A percentile compares a stretch with the other conserved stretches of the same genome.
These are phyloP conservation scores for Lophotriccus pileatus DNA, from an alignment of 2,797 vertebrate genomes.

Conservation along the genomic window DNA sequence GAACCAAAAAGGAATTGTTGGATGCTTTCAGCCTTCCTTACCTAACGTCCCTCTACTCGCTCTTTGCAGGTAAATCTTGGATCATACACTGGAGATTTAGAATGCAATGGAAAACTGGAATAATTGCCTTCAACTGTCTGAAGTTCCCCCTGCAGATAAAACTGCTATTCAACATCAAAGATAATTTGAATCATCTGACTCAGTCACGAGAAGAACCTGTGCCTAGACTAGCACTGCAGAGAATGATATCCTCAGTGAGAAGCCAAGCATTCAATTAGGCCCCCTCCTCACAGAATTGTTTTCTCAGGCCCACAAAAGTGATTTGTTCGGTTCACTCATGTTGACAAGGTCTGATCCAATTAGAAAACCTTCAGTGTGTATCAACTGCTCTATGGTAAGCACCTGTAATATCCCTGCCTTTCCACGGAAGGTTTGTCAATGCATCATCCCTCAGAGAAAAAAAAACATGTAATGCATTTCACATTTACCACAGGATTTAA, in stretches of 20 bases:
- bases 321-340: not conserved
- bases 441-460: not conserved
- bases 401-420: not conserved
- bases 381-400: not conserved
- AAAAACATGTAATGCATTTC: rapidly evolving
- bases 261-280: not conserved
- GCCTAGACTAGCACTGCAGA: not conserved
- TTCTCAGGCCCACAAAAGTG: not conserved
- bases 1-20: not conserved
- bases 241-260: not conserved
- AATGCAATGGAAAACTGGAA: not conserved
- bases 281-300: not conserved
- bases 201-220: not conserved
- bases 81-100: not conserved
- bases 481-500: not conserved
- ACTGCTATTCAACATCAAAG: not conserved
- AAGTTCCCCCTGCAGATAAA: not conserved
- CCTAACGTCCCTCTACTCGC: not conserved
- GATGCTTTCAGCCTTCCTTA: not conserved
- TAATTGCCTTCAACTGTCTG: not conserved
- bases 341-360: not conserved
- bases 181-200: not conserved
- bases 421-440: not conserved
- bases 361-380: not conserved
- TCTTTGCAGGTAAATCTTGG: not conserved